Evolutionary conservation across 1,140 invertebrate species (phyloP), one percentile per base, ranked within the genome.

Genomic region (Wiebesia pumilae): DNA sequence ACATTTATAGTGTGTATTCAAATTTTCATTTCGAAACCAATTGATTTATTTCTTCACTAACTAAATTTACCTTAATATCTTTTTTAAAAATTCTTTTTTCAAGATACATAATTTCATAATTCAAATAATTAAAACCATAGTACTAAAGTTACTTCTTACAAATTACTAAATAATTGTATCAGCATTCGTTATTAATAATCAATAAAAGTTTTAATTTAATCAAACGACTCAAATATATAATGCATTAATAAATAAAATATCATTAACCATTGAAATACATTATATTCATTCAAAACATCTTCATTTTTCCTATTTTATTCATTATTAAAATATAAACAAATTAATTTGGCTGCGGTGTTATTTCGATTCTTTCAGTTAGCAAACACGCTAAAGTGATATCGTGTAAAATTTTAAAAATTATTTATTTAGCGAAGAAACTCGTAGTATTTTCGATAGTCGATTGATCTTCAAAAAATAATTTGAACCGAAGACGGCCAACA

Each of bases 401-500:
- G 38, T 51, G 33, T 38, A 71, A 69, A 82, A 73, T 24, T 73
- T 62, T 3, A 40, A n/a, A n/a, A 73, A 75, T 83, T 27, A 38
- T 14, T 85, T 85, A 69, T 38, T 47, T 54, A 67, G 69, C 51
- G 14, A 47, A 40, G 67, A 51, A 69, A 67, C 0, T 14, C 65
- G 16, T 62, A n/a, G 12, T 54, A 75, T 54, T 7, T 47, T 80
- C 19, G 38, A n/a, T 47, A 78, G 38, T 33, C 79, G n/a, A 51
- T 83, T 83, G 43, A 85, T 85, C 75, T 78, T 81, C 84, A 33
- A 83, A 83, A 81, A 40, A 78, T 30, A 83, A 87, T 62, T 21
- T 10, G 0, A 81, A 77, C 69, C 78, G 54, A 87, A 84, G 87
- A 85, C 87, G 83, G 51, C 81, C 73, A 86, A 86, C 80, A 40